These are phyloP conservation scores for Helicolenus hilgendorfi DNA, from an alignment of 2,797 vertebrate species.

Conservation along the genomic window DNA sequence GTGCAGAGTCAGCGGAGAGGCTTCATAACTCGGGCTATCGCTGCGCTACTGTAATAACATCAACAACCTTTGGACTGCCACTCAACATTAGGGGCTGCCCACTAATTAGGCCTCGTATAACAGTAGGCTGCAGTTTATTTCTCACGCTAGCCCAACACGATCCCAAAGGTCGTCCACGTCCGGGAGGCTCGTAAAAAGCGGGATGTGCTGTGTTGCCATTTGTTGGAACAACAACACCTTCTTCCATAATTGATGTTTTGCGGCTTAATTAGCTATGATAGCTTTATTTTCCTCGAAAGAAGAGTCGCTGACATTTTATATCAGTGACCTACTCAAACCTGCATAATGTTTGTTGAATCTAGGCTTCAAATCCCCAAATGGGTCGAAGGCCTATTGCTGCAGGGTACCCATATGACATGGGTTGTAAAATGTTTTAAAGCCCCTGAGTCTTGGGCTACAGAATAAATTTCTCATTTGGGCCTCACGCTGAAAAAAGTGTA, in stretches of 20 bases:
- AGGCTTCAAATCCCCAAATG: constrained; percentile 53
- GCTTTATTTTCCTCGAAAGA: constrained; percentile 7
- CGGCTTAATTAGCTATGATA: constrained; percentile 22
- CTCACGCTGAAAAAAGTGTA: constrained; percentile 40
- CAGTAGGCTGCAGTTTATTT: constrained; percentile 76
- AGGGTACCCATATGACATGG: constrained; percentile 62
- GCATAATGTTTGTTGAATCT: constrained; percentile 51
- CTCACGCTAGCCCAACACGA: constrained; percentile 69
- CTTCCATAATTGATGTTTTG: constrained; percentile 4
- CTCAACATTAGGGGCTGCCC: constrained; percentile 73
- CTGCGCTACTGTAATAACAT: constrained; percentile 60
- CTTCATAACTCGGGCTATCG: constrained; percentile 49
- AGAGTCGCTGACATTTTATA: constrained; percentile 22
- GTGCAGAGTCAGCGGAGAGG: constrained; percentile 53
- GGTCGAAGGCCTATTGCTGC: constrained; percentile 54
- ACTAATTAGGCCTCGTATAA: constrained; percentile 80
- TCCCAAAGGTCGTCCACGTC: constrained; percentile 42
- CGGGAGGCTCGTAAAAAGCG: constrained; percentile 61
- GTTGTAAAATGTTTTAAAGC: constrained; percentile 75
- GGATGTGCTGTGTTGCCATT: constrained; percentile 33
- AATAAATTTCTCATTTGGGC: constrained; percentile 71
- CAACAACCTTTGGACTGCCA: constrained; percentile 73
- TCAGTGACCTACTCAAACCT: constrained; percentile 45
- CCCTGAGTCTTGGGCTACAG: constrained; percentile 54
- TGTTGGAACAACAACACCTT: constrained; percentile 49